A percentile compares a stretch with the other conserved stretches of the same genome.
Conservation (phyloP, 1,140 invertebrate genomes). For the Trichonephila clavipes region DNA sequence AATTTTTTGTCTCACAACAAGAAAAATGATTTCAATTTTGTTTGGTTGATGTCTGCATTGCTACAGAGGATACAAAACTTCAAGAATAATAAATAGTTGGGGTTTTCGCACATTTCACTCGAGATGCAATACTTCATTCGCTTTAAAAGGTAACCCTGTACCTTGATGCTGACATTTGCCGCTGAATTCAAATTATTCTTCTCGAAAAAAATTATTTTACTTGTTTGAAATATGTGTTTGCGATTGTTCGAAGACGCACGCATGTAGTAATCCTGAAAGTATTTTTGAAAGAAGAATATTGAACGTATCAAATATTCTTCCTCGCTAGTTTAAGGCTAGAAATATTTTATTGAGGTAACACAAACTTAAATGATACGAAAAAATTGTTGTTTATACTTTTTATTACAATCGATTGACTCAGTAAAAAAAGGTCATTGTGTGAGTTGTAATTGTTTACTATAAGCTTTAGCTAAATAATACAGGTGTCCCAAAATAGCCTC, state of each 20-base stretch:
- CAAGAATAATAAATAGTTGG: neutral
- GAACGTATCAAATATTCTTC: too few species aligned
- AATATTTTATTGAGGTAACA: too few species aligned
- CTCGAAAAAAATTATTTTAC: neutral
- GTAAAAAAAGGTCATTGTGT: too few species aligned
- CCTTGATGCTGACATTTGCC: neutral
- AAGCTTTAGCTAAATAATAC: too few species aligned
- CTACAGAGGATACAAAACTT: constrained; percentile 21
- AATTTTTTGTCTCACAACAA: neutral
- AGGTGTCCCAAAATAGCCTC: too few species aligned
- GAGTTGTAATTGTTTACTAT: too few species aligned
- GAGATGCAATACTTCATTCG: neutral
- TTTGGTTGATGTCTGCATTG: constrained; percentile 27
- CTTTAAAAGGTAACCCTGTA: neutral
- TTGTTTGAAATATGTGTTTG: neutral
- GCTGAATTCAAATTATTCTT: neutral
- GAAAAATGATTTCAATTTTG: constrained; percentile 34
- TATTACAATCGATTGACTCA: too few species aligned
- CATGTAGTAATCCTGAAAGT: neutral
- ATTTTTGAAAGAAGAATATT: neutral
- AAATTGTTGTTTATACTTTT: too few species aligned
- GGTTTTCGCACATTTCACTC: neutral
- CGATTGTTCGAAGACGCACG: too few species aligned
- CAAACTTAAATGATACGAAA: too few species aligned
- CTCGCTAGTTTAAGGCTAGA: too few species aligned